Conservation (phyloP, 2,797 vertebrate genomes). For the Anas acuta region DNA sequence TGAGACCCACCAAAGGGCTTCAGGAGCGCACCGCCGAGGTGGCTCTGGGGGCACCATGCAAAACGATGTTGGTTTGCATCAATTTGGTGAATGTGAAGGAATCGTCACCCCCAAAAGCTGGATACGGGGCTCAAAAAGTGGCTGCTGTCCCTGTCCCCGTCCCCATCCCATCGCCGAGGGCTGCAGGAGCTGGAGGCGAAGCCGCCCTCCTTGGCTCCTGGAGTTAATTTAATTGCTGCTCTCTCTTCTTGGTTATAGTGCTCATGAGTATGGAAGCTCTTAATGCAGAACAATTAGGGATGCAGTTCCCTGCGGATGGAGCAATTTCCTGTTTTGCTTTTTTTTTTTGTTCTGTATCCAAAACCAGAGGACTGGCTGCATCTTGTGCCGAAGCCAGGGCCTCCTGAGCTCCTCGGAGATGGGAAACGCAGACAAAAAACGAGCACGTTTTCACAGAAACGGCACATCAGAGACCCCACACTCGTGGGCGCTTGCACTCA, state of each 20-base stretch:
- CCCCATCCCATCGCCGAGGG: rapidly evolving
- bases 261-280: neutral
- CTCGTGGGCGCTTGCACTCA: neutral
- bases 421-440: neutral
- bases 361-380: neutral
- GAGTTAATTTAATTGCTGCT: neutral
- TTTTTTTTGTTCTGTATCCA: neutral
- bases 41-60: neutral
- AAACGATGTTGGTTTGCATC: neutral
- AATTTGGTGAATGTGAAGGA: neutral
- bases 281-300: neutral
- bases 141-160: too few species aligned
- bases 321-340: neutral
- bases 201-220: neutral
- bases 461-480: neutral
- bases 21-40: neutral
- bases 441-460: neutral
- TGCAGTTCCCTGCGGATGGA: neutral
- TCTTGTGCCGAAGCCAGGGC: neutral
- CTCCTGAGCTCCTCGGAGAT: neutral
- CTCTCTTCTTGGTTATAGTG: neutral
- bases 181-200: rapidly evolving
- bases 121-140: too few species aligned
- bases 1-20: rapidly evolving
- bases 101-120: too few species aligned